phyloP scores from a whole-genome alignment of 2,888 invertebrate species.

The Athalia cordata region DNA sequence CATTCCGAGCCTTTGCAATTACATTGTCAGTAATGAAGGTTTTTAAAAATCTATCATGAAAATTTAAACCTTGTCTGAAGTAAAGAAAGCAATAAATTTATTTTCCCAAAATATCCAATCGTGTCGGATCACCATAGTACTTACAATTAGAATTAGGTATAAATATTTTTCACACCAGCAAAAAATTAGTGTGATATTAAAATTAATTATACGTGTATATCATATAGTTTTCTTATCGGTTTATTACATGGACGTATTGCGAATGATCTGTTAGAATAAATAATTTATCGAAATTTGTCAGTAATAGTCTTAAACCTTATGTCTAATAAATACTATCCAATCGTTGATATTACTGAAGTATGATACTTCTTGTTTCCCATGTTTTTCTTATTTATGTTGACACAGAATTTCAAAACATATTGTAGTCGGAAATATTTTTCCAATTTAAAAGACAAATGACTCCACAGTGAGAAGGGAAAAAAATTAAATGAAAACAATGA shows the following conservation, averaged over 20 bases:
- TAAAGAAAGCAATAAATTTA: slow-evolving; percentile 6
- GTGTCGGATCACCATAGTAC: neutral
- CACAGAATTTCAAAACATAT: too few species aligned
- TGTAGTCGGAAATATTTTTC: too few species aligned
- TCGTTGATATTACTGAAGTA: slow-evolving; percentile 10
- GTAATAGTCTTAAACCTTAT: slow-evolving; percentile 19
- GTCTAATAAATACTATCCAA: slow-evolving; percentile 36
- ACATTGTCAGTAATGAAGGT: neutral
- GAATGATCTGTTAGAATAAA: slow-evolving; percentile 27
- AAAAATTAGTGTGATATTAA: slow-evolving; percentile 19
- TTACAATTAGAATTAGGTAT: neutral
- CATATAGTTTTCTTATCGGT: neutral
- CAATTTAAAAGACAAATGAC: neutral
- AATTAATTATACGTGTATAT: slow-evolving; percentile 4
- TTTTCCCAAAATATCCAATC: slow-evolving; percentile 18
- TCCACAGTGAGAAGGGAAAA: neutral
- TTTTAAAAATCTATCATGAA: too few species aligned
- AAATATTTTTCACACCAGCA: neutral
- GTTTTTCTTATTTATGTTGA: neutral
- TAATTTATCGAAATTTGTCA: slow-evolving; percentile 31
- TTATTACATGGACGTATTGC: slow-evolving; percentile 32
- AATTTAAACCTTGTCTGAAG: neutral
- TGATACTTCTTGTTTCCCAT: neutral
- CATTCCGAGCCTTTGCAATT: slow-evolving; percentile 13
- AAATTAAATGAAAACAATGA: neutral